A percentile compares a stretch with the other conserved stretches of the same genome.
phyloP scores from a whole-genome alignment of 2,888 invertebrate genomes.

The Pocota personata region DNA sequence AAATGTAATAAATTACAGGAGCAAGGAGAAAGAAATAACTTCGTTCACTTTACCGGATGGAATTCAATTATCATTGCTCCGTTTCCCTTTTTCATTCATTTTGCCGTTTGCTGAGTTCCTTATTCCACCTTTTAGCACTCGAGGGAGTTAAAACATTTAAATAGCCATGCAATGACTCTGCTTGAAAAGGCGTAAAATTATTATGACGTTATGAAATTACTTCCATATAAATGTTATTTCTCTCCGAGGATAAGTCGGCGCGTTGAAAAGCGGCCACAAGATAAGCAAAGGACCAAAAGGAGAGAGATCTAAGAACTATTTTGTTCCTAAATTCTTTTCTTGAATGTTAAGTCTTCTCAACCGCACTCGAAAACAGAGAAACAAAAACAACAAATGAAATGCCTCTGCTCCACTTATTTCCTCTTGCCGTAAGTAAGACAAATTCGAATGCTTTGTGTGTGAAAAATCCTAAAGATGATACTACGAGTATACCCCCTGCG shows the following conservation, averaged over 20 bases:
- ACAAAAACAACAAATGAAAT: constrained; percentile 41
- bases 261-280: constrained; percentile 1
- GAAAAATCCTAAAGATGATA: constrained; percentile 51
- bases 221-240: constrained; percentile 3
- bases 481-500: background rate
- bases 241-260: background rate
- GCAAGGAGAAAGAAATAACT: constrained; percentile 63
- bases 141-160: constrained; percentile 54
- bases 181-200: constrained; percentile 50
- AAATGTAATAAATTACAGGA: constrained; percentile 61
- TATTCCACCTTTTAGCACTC: constrained; percentile 18
- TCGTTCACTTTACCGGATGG: constrained; percentile 61
- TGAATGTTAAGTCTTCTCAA: constrained; percentile 12
- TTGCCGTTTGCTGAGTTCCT: background rate
- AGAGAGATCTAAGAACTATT: constrained; percentile 50
- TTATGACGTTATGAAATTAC: constrained; percentile 48
- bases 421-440: constrained; percentile 55
- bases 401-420: constrained; percentile 37
- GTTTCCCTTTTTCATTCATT: constrained; percentile 48
- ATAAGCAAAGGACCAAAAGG: constrained; percentile 17
- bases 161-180: constrained; percentile 46
- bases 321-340: constrained; percentile 28
- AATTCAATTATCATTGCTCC: constrained; percentile 70
- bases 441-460: constrained; percentile 68
- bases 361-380: constrained; percentile 7